Evolutionary conservation across 2,888 invertebrate species (phyloP).

Genomic region (Apamea epomidion): DNA sequence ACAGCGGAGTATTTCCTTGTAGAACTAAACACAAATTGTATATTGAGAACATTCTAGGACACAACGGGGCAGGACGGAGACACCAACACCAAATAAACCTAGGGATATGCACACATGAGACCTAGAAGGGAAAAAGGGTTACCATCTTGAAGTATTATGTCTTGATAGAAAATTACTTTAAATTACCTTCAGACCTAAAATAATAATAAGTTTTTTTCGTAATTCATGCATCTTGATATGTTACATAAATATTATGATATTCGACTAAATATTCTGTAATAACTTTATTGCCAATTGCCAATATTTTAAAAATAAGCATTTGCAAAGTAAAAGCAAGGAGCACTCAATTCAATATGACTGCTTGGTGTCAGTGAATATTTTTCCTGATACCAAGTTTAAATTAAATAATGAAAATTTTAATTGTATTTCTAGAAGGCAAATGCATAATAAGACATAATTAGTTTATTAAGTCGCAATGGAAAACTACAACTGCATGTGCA

Average conservation of each 20-base stretch:
- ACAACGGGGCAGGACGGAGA: slow-evolving; percentile 46
- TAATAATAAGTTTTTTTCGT: slow-evolving; percentile 4
- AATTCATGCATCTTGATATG: slow-evolving; percentile 27
- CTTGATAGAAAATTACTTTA: slow-evolving; percentile 25
- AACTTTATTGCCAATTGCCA: neutral
- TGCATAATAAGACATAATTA: neutral
- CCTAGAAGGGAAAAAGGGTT: slow-evolving; percentile 65
- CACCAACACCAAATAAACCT: slow-evolving; percentile 62
- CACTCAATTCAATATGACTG: neutral
- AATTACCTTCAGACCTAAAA: neutral
- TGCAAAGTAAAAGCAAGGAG: slow-evolving; percentile 2
- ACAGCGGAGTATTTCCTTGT: slow-evolving; percentile 48
- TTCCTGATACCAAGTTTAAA: neutral
- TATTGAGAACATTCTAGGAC: slow-evolving; percentile 55
- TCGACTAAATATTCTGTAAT: neutral
- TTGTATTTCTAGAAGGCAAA: neutral
- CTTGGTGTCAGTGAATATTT: neutral
- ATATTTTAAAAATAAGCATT: neutral
- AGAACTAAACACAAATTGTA: slow-evolving; percentile 55
- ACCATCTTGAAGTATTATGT: slow-evolving; percentile 63
- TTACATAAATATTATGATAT: neutral
- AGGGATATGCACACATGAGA: slow-evolving; percentile 56
- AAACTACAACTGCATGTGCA: slow-evolving; percentile 13
- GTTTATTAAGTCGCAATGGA: neutral
- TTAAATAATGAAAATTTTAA: neutral